Percentiles rank a stretch among this genome's conserved stretches.
phyloP scores from a whole-genome alignment of 2,797 vertebrate species.

The Carapus acus region DNA sequence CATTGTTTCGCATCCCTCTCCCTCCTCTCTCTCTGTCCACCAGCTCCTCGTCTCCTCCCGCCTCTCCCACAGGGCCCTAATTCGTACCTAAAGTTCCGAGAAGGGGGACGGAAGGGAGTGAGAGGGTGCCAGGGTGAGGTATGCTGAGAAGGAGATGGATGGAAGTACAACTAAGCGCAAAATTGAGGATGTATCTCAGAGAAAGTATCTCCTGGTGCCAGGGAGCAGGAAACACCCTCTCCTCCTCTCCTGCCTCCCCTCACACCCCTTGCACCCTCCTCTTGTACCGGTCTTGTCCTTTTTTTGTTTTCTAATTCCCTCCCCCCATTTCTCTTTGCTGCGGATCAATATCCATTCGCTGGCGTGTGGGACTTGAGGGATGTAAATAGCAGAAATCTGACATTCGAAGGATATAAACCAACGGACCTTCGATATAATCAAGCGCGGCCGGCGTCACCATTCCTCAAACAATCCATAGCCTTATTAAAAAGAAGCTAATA shows the following conservation, averaged over 20 bases:
- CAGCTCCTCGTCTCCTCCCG: too few relatives aligned
- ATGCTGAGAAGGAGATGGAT: too few relatives aligned
- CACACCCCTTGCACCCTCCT: background rate
- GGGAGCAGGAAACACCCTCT: conserved; percentile 5
- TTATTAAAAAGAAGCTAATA: conserved; percentile 70
- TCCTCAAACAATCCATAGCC: conserved; percentile 71
- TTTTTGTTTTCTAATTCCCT: conserved; percentile 60
- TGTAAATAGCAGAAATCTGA: conserved; percentile 75
- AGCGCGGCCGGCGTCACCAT: conserved; percentile 43
- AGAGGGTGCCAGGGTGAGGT: too few relatives aligned
- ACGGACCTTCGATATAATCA: conserved; percentile 70
- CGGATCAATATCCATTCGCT: conserved; percentile 69
- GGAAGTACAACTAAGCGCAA: too few relatives aligned
- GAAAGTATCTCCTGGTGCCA: too few relatives aligned
- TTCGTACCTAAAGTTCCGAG: too few relatives aligned
- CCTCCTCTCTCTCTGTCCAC: too few relatives aligned
- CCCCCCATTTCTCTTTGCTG: conserved; percentile 55
- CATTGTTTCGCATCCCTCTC: too few relatives aligned
- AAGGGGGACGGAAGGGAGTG: too few relatives aligned
- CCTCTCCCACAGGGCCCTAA: too few relatives aligned
- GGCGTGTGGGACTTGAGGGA: conserved; percentile 54
- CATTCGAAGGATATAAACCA: conserved; percentile 72
- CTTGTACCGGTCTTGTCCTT: conserved; percentile 27
- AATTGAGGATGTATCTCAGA: too few relatives aligned
- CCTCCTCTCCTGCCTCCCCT: background rate